Evolutionary conservation across 1,140 invertebrate species (phyloP), one percentile per base, ranked within the genome.

Genomic region (Galendromus occidentalis): DNA sequence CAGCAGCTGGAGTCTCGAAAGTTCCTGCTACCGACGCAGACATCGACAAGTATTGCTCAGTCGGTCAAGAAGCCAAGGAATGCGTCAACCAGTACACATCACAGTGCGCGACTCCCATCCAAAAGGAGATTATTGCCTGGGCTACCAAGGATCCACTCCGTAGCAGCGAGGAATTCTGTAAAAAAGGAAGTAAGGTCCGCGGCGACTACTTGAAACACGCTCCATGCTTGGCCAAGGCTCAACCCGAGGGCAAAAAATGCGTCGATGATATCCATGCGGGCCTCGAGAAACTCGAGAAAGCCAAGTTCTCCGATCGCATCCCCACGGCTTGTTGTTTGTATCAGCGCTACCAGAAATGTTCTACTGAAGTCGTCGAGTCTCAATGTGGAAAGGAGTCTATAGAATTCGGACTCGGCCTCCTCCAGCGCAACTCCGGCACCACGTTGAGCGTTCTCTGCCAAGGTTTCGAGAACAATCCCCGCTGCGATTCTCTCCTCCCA

Each of bases 31-130:
- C 51, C 14, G 51, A 59, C 14, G 51, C 25, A 25, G 51, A 59
- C 14, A 59, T 59, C 20, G 51, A 59, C 22, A 59, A 59, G 22
- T 59, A 59, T 33, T 59, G 51, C 51, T 17, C 14, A 4, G 33
- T 18, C 1, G 51, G 14, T 25, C 14, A 25, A 25, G 51, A 70
- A 71, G 14, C 67, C 66, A 1, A 64, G 70, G 64, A 68, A 71
- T 51, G 59, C 66, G 20, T 65, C 68, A 39, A 68, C 55, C 67
- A 66, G 22, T 72, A 69, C 67, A 67, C 71, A 1, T 69, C 66
- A 39, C 71, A 70, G 41, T 72, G 72, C 68, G 69, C 67, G 44
- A 72, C 72, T 5, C 71, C 71, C 18, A 47, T 72, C 7, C 72
- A 72, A 55, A 66, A 65, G 42, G 71, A 72, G 67, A 29, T 72